phyloP scores from a whole-genome alignment of 1,140 invertebrate species.

The Brachionus calyciflorus region DNA sequence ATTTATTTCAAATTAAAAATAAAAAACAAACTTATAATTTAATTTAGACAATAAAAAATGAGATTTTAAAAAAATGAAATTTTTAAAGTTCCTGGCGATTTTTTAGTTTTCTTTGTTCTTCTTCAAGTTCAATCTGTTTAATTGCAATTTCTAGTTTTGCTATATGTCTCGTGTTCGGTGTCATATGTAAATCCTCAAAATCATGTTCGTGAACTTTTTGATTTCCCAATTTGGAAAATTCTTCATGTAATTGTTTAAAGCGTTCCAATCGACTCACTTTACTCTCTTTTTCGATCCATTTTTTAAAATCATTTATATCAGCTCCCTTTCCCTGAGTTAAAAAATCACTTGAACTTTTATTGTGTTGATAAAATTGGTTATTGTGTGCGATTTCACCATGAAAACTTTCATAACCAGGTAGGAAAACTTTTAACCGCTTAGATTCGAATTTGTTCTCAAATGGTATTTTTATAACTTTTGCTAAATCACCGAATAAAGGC shows the following conservation, averaged over 20 bases:
- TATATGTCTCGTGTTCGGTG: not conserved
- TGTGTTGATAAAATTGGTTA: not conserved
- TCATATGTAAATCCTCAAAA: not conserved
- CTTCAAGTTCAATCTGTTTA: constrained; percentile 31
- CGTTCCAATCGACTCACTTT: constrained; percentile 10
- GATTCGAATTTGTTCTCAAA: not conserved
- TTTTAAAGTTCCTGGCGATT: too few species aligned
- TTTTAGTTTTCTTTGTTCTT: not conserved
- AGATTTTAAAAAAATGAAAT: too few species aligned
- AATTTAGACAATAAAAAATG: too few species aligned
- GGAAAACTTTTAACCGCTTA: not conserved
- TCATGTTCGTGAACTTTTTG: not conserved
- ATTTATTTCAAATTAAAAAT: too few species aligned
- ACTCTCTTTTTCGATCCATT: constrained; percentile 12
- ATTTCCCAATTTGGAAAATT: constrained; percentile 22
- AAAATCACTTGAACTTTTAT: not conserved
- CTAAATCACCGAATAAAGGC: not conserved
- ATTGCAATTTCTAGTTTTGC: constrained; percentile 19
- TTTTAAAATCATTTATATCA: constrained; percentile 24
- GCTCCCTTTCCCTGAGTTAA: not conserved
- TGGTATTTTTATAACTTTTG: not conserved
- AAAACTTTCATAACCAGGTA: not conserved
- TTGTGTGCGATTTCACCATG: constrained; percentile 19
- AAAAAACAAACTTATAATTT: too few species aligned
- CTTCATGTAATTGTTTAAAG: constrained; percentile 23